Evolutionary conservation across 2,888 invertebrate genomes (phyloP).

Genomic region (Anodontia alba): DNA sequence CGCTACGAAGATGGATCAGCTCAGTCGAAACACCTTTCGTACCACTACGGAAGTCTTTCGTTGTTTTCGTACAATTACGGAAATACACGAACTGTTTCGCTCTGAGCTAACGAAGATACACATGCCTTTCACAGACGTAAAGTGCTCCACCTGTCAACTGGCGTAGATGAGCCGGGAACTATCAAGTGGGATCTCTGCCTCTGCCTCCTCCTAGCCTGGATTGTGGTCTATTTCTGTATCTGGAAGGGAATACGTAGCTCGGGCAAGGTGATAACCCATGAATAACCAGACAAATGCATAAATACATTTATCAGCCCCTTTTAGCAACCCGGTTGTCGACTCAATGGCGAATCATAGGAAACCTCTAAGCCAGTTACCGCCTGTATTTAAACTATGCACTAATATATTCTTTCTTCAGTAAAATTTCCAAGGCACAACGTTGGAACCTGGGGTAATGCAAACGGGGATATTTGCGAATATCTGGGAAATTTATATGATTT

Average conservation of each 20-base stretch:
- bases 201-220: slow-evolving; percentile 84
- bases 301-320: slow-evolving; percentile 9
- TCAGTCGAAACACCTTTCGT: neutral
- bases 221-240: slow-evolving; percentile 85
- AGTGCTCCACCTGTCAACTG: slow-evolving; percentile 82
- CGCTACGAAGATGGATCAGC: neutral
- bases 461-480: neutral
- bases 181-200: slow-evolving; percentile 85
- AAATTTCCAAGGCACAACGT: slow-evolving; percentile 11
- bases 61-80: slow-evolving; percentile 17
- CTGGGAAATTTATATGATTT: too few species aligned
- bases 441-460: neutral
- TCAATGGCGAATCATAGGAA: neutral
- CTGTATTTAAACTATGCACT: slow-evolving; percentile 10
- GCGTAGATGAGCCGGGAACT: slow-evolving; percentile 81
- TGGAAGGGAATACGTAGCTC: slow-evolving; percentile 85
- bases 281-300: slow-evolving; percentile 18
- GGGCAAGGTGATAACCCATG: slow-evolving; percentile 81
- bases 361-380: neutral
- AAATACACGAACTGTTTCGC: neutral
- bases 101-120: neutral
- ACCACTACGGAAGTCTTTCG: neutral
- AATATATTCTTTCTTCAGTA: slow-evolving; percentile 14
- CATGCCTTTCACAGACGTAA: slow-evolving; percentile 79
- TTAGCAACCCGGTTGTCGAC: neutral